Base-by-base conservation (phyloP, 2,797 vertebrate species). In the Vespertilio murinus region DNA sequence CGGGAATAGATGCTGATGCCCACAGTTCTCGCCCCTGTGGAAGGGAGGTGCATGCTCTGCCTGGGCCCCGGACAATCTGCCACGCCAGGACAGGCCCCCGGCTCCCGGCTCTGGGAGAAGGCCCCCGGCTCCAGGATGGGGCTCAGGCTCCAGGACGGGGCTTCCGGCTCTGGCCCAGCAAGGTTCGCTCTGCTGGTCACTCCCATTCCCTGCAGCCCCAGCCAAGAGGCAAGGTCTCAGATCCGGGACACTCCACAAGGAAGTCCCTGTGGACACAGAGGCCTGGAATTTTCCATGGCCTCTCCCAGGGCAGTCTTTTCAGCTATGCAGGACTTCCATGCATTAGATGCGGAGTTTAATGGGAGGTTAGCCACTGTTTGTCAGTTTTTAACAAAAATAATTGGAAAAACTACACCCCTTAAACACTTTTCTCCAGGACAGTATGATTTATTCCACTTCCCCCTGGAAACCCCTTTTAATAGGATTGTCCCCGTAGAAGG, bases 381-480 rank as follows among this genome's bases (percentile, higher is more conserved):
- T 47, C 59, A 81, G 88, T 67, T 82, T 83, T 94, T 81, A 71
- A 49, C 69, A 75, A 90, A 84, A 85, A 94, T 20, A 59, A 17
- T 49, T 88, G 75, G 64, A 88, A 75, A 94, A 86, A 88, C 38
- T 20, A n/a, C 20, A 67, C 33, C n/a, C 74, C 20, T 90, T 71
- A 82, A 20, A 75, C 35, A 33, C 0, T 73, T 89, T 77, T 83
- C 61, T 64, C 23, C 23, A 47, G 17, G 56, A 25, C 8, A 38
- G 10, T 40, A 13, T 91, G 88, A 42, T 80, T 33, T 93, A 74
- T 92, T 64, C 28, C 42, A 14, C n/a, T 70, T 59, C 75, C 28
- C 38, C 47, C n/a, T 30, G 40, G 88, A 94, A 90, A 61, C 28
- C 42, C 35, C n/a, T 82, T 84, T 92, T 47, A 86, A 71, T 23